These are phyloP conservation scores for Drosophila leontia DNA, from an alignment of 1,140 invertebrate species.

Conservation along the genomic window DNA sequence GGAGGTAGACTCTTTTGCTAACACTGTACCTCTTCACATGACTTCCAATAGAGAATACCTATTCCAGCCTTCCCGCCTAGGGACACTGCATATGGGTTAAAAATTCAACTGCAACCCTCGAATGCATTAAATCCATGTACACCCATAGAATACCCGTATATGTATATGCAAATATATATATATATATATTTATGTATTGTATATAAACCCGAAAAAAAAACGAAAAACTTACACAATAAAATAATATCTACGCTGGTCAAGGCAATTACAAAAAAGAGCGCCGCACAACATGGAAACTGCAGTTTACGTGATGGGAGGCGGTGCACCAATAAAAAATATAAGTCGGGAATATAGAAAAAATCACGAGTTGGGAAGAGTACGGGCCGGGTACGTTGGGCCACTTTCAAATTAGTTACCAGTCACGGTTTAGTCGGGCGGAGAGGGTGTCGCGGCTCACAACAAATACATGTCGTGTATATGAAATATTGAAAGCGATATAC, in stretches of 20 bases:
- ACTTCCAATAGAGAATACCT: neutral
- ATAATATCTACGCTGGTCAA: constrained; percentile 64
- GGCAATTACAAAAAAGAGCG: constrained; percentile 70
- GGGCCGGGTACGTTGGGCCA: constrained; percentile 17
- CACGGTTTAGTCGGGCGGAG: constrained; percentile 42
- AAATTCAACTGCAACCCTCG: constrained; percentile 53
- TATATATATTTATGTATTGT: constrained; percentile 3
- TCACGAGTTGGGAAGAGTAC: constrained; percentile 1
- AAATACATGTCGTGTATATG: constrained; percentile 41
- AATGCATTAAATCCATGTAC: constrained; percentile 66
- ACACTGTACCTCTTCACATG: neutral
- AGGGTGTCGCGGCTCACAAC: constrained; percentile 13
- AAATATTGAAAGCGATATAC: constrained; percentile 59
- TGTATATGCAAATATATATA: constrained; percentile 2
- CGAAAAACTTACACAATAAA: constrained; percentile 34
- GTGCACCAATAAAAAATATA: constrained; percentile 37
- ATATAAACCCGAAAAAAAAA: constrained; percentile 32
- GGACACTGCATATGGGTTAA: constrained; percentile 25
- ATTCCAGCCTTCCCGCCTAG: constrained; percentile 32
- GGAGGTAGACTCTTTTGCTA: neutral
- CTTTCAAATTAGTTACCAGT: constrained; percentile 72
- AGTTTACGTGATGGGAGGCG: constrained; percentile 42
- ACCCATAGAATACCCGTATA: constrained; percentile 42
- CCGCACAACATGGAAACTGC: constrained; percentile 33
- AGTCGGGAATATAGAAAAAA: constrained; percentile 50